These are phyloP conservation scores for Cataglyphis hispanica DNA, from an alignment of 1,140 invertebrate genomes.

Conservation along the genomic window DNA sequence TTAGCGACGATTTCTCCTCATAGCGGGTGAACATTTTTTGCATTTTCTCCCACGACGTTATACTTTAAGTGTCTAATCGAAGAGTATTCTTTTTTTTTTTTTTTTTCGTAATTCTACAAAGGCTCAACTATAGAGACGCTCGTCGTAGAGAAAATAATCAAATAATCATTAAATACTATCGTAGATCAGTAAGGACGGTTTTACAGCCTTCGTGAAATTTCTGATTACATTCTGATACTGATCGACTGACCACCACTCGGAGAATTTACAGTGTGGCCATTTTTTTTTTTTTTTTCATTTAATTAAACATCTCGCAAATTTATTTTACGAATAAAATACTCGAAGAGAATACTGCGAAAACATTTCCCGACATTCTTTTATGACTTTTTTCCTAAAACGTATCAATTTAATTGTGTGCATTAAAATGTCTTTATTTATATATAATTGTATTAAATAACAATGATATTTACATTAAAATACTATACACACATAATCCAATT, in stretches of 20 bases:
- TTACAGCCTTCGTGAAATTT: conserved; percentile 4
- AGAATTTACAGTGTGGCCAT: not conserved
- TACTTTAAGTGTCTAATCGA: not conserved
- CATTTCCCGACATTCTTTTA: no score
- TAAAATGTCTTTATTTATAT: no score
- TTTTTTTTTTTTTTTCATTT: not conserved
- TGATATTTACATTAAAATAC: no score
- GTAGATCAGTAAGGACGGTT: conserved; percentile 19
- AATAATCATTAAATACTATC: not conserved
- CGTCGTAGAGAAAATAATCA: not conserved
- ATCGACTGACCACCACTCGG: not conserved
- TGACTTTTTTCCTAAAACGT: no score
- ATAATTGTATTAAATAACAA: no score
- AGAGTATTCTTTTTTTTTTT: no score
- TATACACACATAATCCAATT: no score
- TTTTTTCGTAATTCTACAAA: not conserved
- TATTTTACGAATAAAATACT: conserved; percentile 8
- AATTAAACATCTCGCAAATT: conserved; percentile 10
- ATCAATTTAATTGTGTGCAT: no score
- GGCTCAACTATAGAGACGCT: not conserved
- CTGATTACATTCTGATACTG: not conserved
- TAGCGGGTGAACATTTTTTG: conserved; percentile 20
- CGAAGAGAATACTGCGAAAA: not conserved
- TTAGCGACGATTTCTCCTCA: not conserved
- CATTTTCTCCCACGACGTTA: not conserved